Evolutionary conservation across 2,113 vertebrate species (phyloP), one percentile per base, ranked within the genome.

Genomic region (Proteles cristata): DNA sequence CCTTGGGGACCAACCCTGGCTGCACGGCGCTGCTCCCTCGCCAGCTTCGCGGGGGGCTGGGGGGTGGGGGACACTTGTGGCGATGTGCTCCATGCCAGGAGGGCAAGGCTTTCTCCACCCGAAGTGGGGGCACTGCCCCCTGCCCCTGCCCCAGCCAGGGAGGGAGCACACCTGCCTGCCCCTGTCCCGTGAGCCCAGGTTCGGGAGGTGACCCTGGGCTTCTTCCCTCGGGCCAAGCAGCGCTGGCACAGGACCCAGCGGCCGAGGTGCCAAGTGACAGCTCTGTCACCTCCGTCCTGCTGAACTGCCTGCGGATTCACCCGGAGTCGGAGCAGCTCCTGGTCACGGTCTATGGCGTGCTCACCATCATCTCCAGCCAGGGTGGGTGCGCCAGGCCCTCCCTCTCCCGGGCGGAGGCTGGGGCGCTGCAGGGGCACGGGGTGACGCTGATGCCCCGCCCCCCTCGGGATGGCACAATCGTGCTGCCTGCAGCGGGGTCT

Each of bases 281-380:
- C 23, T 19, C 79, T 0, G 9, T 98, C n/a, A 26, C 92, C 68
- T 28, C n/a, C 0, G 84, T 65, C 80, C 95, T 99, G 73, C 81
- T 99, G 43, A 69, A 89, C 1, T 50, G 31, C 58, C 9, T 97
- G 95, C 96, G 61, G 26, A 85, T 10, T 19, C 94, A 98, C 74
- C 89, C 94, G 0, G 50, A 88, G 11, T 92, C 97, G 0, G 66
- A 97, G 50, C 97, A 95, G 43, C 94, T 99, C 7, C 28, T 98
- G 4, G 50, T 48, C 4, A 4, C 50, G 35, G 53, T 90, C 79
- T 98, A 98, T 95, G 97, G 96, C 0, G 28, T 99, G 28, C 26
- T 99, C 91, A 94, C 98, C 97, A 97, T 99, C 76, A 53, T 98
- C 86, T 97, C 98, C 33, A 94, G 97, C 76, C 98, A 96, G 39